Conservation (phyloP, 2,113 vertebrate genomes). For the Podocnemis expansa region DNA sequence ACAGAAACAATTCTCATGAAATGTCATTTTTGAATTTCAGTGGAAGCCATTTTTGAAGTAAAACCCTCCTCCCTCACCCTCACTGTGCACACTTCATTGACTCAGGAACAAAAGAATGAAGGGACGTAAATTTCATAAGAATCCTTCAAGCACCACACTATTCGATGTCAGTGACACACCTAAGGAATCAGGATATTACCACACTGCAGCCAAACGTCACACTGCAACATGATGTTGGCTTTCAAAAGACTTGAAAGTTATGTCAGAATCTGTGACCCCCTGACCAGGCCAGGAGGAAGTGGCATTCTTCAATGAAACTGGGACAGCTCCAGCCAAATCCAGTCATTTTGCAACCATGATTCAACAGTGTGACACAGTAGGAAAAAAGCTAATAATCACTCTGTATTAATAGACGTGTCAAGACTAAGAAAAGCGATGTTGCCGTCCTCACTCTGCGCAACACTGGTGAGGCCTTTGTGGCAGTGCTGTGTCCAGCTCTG, state of each 20-base stretch:
- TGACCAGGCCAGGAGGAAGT: not conserved
- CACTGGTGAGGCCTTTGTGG: not conserved
- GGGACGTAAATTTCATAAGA: not conserved
- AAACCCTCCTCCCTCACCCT: not conserved
- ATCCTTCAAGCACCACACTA: not conserved
- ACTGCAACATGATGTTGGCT: fast-evolving
- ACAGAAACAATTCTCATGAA: not conserved
- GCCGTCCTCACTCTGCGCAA: not conserved
- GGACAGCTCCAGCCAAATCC: not conserved
- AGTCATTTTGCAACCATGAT: not conserved
- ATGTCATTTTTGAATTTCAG: not conserved
- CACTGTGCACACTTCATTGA: not conserved
- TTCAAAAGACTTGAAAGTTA: not conserved
- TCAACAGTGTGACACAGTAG: not conserved
- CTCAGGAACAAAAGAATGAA: not conserved
- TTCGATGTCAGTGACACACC: not conserved
- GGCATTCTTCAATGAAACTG: not conserved
- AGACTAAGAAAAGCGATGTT: not conserved
- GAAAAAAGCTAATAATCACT: not conserved
- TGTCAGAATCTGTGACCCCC: not conserved
- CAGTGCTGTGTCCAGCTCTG: not conserved
- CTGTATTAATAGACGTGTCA: not conserved
- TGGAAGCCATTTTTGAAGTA: not conserved
- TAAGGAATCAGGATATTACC: not conserved
- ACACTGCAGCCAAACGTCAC: not conserved